Evolutionary conservation across 2,797 vertebrate genomes (phyloP), one percentile per base, ranked within the genome.

Genomic region (Labeo calbasu): DNA sequence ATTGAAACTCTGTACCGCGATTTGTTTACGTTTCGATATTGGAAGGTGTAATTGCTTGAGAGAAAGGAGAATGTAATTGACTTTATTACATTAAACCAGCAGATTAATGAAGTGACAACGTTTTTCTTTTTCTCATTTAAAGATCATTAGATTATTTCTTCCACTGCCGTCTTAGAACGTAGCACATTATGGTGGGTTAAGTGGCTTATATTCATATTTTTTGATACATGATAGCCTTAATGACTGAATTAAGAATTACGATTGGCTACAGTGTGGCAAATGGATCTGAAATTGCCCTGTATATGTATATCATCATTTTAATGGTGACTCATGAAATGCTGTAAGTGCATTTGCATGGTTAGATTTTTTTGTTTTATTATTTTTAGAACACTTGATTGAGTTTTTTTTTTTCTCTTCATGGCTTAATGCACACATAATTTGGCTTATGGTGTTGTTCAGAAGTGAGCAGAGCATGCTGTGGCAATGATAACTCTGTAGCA

Each of bases 71-170:
- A 40, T 12, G 59, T 55, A 83, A 43, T 46, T 77, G 23, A 46
- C 36, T 55, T 36, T 65, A 77, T 77, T 55, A 68, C 17, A 68
- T 68, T 77, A 77, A 68, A 77, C 50, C 69, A 70, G 17, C 59
- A 69, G 36, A 69, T 83, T 46, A 77, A 83, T 77, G 77, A 78
- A 78, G 21, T 80, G 77, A 79, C 36, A 53, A 13, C 5, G 1
- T 48, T 79, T 57, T 77, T 65, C 32, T 43, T 63, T 82, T 82
- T 84, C 63, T 57, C 19, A 36, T 66, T 83, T 68, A 68, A 77
- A 76, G 61, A 57, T 69, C 51, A 69, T 57, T 77, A 23, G 4
- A 53, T 76, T 77, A 55, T 83, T 83, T 83, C 21, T 57, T 83
- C 17, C 48, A 23, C 32, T n/a, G n/a, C 40, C 69, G 43, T 28